Conservation (phyloP, 1,140 invertebrate genomes). For the Odontomachus brunneus region DNA sequence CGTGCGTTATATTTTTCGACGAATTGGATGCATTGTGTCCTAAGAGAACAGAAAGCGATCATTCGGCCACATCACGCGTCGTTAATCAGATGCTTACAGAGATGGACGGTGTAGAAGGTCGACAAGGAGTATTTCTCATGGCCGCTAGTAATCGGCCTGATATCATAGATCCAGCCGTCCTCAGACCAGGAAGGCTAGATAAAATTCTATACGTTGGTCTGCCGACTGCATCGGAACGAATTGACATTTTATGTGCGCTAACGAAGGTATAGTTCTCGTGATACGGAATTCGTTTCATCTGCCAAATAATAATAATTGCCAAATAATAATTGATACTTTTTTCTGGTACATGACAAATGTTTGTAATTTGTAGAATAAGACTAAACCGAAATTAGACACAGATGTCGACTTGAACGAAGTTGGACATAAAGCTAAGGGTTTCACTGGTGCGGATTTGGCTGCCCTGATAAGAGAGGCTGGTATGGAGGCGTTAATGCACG, state of each 20-base stretch:
- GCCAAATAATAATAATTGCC: no score
- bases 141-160: constrained; percentile 99
- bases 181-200: constrained; percentile 97
- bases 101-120: constrained; percentile 98
- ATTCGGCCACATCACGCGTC: constrained; percentile 91
- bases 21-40: constrained; percentile 99
- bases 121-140: constrained; percentile 96
- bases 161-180: constrained; percentile 97
- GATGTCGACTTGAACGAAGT: constrained; percentile 93
- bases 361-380: constrained; percentile 88
- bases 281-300: constrained; percentile 15
- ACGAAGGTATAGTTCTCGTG: constrained; percentile 90
- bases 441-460: constrained; percentile 96
- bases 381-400: constrained; percentile 89
- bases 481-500: constrained; percentile 90
- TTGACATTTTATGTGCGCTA: constrained; percentile 95
- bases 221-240: constrained; percentile 91
- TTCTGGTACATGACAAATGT: constrained; percentile 4
- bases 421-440: constrained; percentile 88
- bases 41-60: constrained; percentile 91
- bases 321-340: constrained; percentile 34
- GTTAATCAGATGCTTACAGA: constrained; percentile 99
- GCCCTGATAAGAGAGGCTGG: constrained; percentile 94
- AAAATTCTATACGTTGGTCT: constrained; percentile 97
- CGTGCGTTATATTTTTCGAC: constrained; percentile 99